phyloP scores from a whole-genome alignment of 2,888 invertebrate genomes.

The Cheilosia urbana region DNA sequence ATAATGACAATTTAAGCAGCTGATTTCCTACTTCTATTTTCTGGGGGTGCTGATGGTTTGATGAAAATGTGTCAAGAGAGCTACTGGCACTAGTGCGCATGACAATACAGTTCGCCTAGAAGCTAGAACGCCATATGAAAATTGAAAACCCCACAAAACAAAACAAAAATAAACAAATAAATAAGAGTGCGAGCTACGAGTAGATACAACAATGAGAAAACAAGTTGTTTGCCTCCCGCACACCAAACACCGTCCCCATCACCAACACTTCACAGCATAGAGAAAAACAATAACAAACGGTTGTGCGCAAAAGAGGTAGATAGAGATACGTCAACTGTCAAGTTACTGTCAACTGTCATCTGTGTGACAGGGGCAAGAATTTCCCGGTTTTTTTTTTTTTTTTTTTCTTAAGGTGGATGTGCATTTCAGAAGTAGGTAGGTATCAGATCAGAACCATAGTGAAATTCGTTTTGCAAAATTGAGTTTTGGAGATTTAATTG shows the following conservation, averaged over 20 bases:
- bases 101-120: constrained; percentile 8
- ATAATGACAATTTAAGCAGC: constrained; percentile 68
- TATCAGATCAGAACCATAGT: no score
- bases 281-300: neutral
- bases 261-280: no score
- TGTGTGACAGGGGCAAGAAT: neutral
- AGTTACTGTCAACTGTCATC: neutral
- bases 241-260: neutral
- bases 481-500: no score
- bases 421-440: neutral
- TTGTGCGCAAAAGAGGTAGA: neutral
- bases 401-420: neutral
- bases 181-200: constrained; percentile 26
- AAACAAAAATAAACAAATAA: constrained; percentile 60
- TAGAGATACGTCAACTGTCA: neutral
- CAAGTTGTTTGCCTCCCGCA: constrained; percentile 23
- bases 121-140: constrained; percentile 13
- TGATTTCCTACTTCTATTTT: constrained; percentile 65
- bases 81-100: constrained; percentile 40
- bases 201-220: constrained; percentile 12
- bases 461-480: no score
- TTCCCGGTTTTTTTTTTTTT: neutral
- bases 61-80: constrained; percentile 43
- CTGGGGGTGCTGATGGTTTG: constrained; percentile 18
- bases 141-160: constrained; percentile 22